Evolutionary conservation across 2,113 vertebrate genomes (phyloP).

Genomic region (Phrynosoma platyrhinos): DNA sequence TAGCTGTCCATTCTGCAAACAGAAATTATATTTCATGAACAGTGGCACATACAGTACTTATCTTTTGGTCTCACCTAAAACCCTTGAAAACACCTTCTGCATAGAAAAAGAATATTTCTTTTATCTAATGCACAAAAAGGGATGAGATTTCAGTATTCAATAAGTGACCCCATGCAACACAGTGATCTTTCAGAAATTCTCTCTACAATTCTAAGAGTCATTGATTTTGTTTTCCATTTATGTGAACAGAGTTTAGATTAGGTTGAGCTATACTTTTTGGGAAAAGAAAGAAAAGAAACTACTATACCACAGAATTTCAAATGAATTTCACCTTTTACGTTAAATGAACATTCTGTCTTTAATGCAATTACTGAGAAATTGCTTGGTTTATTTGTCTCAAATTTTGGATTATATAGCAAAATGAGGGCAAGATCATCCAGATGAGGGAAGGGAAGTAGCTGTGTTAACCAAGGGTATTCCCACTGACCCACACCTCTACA

Average conservation of each 20-base stretch:
- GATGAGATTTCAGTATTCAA: neutral
- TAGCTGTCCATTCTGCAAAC: neutral
- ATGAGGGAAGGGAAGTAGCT: neutral
- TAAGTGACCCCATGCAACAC: slow-evolving; percentile 1
- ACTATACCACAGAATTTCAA: slow-evolving; percentile 16
- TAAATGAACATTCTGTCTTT: slow-evolving; percentile 18
- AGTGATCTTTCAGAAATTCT: slow-evolving; percentile 14
- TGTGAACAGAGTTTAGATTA: neutral
- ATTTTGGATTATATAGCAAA: neutral
- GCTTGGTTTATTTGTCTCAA: slow-evolving; percentile 1
- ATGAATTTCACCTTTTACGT: slow-evolving; percentile 29
- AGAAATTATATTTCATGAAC: neutral
- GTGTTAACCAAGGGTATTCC: neutral
- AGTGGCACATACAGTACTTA: neutral
- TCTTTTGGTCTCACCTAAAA: neutral
- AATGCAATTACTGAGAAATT: neutral
- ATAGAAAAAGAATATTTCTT: neutral
- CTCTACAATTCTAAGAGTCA: neutral
- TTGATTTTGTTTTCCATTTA: slow-evolving; percentile 7
- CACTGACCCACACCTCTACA: neutral
- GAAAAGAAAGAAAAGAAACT: neutral
- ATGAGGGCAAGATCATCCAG: neutral
- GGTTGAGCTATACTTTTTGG: slow-evolving; percentile 11
- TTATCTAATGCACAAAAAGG: neutral
- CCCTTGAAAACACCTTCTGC: neutral